Conservation (phyloP, 2,797 vertebrate genomes). For the Muscicapa striata region DNA sequence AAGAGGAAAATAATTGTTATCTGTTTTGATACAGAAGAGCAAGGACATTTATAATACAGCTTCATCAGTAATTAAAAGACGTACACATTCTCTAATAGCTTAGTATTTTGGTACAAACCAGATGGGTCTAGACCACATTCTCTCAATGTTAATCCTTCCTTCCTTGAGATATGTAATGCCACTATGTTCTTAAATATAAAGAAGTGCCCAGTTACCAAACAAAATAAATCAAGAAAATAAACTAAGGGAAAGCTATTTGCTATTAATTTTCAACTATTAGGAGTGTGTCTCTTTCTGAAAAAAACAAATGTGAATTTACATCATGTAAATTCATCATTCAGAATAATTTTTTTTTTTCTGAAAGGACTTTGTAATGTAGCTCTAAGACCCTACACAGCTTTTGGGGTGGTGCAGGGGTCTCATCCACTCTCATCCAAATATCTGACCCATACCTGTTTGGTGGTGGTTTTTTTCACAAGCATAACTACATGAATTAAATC, state of each 20-base stretch:
- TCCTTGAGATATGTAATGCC: background rate
- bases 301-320: background rate
- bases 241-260: background rate
- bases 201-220: background rate
- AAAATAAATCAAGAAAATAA: background rate
- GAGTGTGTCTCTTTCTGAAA: background rate
- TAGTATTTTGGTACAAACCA: background rate
- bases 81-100: background rate
- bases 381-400: background rate
- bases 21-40: background rate
- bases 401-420: accelerated
- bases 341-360: background rate
- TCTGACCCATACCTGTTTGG: background rate
- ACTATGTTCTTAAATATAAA: background rate
- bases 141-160: background rate
- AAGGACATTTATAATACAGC: background rate
- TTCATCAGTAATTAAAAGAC: background rate
- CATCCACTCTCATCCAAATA: background rate
- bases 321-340: background rate
- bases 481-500: background rate
- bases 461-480: accelerated
- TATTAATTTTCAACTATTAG: background rate
- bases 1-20: background rate
- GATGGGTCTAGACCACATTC: background rate
- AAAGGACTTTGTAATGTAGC: background rate